phyloP scores from a whole-genome alignment of 2,113 vertebrate species.

The Lontra canadensis region DNA sequence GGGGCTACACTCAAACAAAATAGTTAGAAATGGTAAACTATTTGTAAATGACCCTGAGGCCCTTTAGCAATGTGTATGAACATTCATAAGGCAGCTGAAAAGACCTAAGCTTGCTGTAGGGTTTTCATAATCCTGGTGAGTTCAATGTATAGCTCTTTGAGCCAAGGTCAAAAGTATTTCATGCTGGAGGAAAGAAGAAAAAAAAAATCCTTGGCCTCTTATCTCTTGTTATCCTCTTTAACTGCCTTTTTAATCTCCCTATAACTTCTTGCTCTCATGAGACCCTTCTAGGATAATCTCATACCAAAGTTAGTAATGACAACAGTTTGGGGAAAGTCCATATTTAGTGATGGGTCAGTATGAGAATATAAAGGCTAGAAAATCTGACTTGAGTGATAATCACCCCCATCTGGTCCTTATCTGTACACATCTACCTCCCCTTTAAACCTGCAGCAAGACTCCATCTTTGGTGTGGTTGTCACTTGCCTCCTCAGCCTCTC shows the following conservation, averaged over 20 bases:
- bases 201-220: not conserved
- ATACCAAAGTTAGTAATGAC: slow-evolving; percentile 1
- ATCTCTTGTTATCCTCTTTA: not conserved
- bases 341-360: not conserved
- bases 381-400: not conserved
- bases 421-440: not conserved
- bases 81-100: not conserved
- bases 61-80: not conserved
- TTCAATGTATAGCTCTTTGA: not conserved
- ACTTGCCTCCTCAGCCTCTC: not conserved
- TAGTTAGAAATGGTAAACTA: not conserved
- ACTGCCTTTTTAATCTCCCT: not conserved
- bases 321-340: not conserved
- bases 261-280: slow-evolving; percentile 23
- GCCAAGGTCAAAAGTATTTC: slow-evolving; percentile 12
- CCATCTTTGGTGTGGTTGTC: not conserved
- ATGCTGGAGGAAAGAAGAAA: not conserved
- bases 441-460: not conserved
- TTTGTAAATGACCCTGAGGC: not conserved
- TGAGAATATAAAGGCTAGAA: not conserved
- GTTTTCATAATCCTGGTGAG: not conserved
- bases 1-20: not conserved
- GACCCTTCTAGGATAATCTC: not conserved
- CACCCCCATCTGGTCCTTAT: not conserved
- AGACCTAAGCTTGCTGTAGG: not conserved